Evolutionary conservation across 2,888 invertebrate species (phyloP), one percentile per base, ranked within the genome.

Genomic region (Limnephilus rhombicus): DNA sequence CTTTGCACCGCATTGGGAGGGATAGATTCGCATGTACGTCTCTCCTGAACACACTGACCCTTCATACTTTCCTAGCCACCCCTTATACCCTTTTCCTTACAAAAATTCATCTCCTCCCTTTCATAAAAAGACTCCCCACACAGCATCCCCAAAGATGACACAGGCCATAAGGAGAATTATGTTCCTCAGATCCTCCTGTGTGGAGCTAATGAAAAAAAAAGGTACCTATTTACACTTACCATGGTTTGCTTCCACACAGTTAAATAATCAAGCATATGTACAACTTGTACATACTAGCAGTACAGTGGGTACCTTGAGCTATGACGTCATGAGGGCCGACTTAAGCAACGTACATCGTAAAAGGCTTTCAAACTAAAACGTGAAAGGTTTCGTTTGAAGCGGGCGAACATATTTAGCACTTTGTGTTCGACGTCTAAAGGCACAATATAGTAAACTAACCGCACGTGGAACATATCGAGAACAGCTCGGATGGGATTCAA

Each of bases 361-460:
- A 82, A 82, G 31, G 31, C 82, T 82, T 82, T 82, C 34, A 82
- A 82, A 82, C 31, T 82, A 29, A 82, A 82, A 34, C 85, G 85
- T 41, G 85, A 45, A n/a, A 85, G 85, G 45, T 85, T 85, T 41
- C 41, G 24, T 82, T 34, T 37, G 85, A 85, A 41, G 85, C 13
- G 31, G 82, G 68, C 82, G 85, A 85, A 41, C n/a, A 85, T 85
- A 45, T 85, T 85, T 85, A 85, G 85, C 85, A 85, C 85, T 85
- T 45, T 45, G 85, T 41, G 85, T 85, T 85, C 41, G 85, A 82
- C 82, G 9, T 82, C 82, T 15, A 34, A 82, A 82, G 82, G 34
- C 31, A 82, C 34, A 31, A 34, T 9, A n/a, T 7, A 68, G 24
- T 68, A 68, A 68, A 68, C 68, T 68, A 68, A 68, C 68, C 68